A percentile compares a stretch with the other conserved stretches of the same genome.
Conservation (phyloP, 2,888 invertebrate genomes). For the Crematogaster levior region DNA sequence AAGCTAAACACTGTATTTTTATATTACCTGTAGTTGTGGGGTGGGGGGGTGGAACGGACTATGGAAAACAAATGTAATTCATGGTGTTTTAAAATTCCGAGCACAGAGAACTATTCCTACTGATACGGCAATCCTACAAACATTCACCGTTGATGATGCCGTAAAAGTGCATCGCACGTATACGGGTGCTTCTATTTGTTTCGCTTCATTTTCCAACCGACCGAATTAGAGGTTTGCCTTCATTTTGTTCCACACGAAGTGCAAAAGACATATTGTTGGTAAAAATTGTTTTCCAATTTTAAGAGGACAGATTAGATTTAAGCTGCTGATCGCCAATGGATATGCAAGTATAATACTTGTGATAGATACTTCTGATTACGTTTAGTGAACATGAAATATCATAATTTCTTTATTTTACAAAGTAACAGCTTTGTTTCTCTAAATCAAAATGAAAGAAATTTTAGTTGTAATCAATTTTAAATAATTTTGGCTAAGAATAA, state of each 20-base stretch:
- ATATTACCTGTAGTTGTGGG: slow-evolving; percentile 29
- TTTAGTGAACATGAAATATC: background rate
- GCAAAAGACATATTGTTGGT: slow-evolving; percentile 1
- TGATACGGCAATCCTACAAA: slow-evolving; percentile 65
- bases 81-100: slow-evolving; percentile 66
- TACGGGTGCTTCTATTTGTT: slow-evolving; percentile 66
- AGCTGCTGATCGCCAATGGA: slow-evolving; percentile 39
- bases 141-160: slow-evolving; percentile 67
- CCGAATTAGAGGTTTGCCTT: slow-evolving; percentile 59
- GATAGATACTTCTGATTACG: slow-evolving; percentile 14
- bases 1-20: slow-evolving; percentile 36
- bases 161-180: slow-evolving; percentile 75
- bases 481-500: background rate
- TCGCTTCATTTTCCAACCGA: slow-evolving; percentile 70
- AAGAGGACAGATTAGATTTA: slow-evolving; percentile 34
- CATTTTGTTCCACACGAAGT: slow-evolving; percentile 20
- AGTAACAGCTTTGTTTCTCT: background rate
- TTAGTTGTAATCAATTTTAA: background rate
- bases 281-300: slow-evolving; percentile 39
- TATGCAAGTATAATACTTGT: background rate
- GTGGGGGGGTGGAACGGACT: background rate
- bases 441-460: background rate
- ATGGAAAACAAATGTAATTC: slow-evolving; percentile 66
- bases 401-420: background rate
- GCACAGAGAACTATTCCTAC: slow-evolving; percentile 63